Conservation (phyloP, 1,140 invertebrate genomes). For the Micrasema minimum region DNA sequence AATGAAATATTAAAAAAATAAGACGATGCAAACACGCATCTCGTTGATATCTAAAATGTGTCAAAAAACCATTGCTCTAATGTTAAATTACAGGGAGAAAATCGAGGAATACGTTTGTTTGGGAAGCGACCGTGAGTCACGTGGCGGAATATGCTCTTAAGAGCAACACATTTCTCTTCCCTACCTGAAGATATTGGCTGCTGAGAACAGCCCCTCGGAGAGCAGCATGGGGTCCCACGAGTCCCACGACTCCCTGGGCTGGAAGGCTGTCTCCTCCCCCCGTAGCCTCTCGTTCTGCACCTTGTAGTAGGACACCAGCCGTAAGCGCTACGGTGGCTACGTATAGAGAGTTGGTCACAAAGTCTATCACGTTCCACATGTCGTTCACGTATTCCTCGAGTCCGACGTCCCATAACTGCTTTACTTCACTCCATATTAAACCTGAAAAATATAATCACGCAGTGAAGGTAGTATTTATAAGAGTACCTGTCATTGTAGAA, state of each 20-base stretch:
- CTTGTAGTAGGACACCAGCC: conserved; percentile 93
- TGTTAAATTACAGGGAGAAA: too few relatives aligned
- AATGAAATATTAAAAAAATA: too few relatives aligned
- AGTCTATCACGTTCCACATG: conserved; percentile 99
- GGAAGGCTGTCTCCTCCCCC: conserved; percentile 66
- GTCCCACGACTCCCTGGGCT: conserved; percentile 89
- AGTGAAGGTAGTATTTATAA: too few relatives aligned
- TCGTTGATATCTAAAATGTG: too few relatives aligned
- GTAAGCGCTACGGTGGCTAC: conserved; percentile 94
- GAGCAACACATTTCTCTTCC: too few relatives aligned
- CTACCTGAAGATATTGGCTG: conserved; percentile 93
- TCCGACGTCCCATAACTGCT: conserved; percentile 97
- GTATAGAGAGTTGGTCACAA: conserved; percentile 97
- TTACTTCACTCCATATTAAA: conserved; percentile 98
- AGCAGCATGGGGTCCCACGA: conserved; percentile 97
- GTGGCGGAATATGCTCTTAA: too few relatives aligned
- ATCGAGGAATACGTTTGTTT: too few relatives aligned
- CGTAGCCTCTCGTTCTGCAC: conserved; percentile 73
- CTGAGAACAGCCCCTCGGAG: conserved; percentile 95
- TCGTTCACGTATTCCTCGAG: conserved; percentile 95
- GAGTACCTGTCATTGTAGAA: too few relatives aligned
- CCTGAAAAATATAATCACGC: too few relatives aligned
- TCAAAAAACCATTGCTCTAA: too few relatives aligned
- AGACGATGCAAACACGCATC: too few relatives aligned
- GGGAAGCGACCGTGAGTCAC: too few relatives aligned